Base-by-base conservation (phyloP, 2,888 invertebrate species). In the Ligdia adustata region DNA sequence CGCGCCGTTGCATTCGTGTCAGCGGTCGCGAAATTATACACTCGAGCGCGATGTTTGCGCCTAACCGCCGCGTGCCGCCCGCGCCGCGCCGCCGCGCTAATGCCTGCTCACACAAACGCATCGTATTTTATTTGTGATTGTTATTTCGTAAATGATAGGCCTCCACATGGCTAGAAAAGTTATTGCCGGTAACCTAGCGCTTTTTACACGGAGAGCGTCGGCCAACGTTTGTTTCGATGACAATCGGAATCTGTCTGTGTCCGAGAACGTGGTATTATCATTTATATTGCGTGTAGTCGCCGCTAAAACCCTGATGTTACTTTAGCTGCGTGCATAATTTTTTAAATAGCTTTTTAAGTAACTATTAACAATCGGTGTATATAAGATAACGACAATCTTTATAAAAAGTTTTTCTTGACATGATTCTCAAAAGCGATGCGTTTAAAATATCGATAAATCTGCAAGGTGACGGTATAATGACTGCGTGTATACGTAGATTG, bases 11-110 rank as follows among this genome's bases (percentile, higher is more conserved):
- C 71, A 69, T 65, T 66, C 76, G 75, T 83, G 82, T 85, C 87
- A 84, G 82, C 84, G 76, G 64, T 79, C 79, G 79, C 73, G 76
- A 83, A 87, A 87, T 87, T 87, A 86, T 84, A 86, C 82, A 78
- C 75, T 71, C 75, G 61, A 69, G 73, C 69, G 69, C 75, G 72
- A 66, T 77, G 81, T 81, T 81, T 77, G 82, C 78, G 70, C 73
- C 72, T 68, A 66, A 62, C 75, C 39, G 24, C 27, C 16, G 27
- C 38, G 15, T n/a, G n/a, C n/a, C n/a, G n/a, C n/a, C n/a, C n/a
- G n/a, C n/a, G n/a, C 42, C 32, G 40, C 46, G 40, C 43, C 58
- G 62, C 43, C 58, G 62, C 69, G 71, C 82, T 82, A 84, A 82
- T 82, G 69, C 79, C 66, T 66, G 61, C 69, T 66, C 66, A 64